phyloP scores from a whole-genome alignment of 2,888 invertebrate genomes.

The Drosophila infuscata region DNA sequence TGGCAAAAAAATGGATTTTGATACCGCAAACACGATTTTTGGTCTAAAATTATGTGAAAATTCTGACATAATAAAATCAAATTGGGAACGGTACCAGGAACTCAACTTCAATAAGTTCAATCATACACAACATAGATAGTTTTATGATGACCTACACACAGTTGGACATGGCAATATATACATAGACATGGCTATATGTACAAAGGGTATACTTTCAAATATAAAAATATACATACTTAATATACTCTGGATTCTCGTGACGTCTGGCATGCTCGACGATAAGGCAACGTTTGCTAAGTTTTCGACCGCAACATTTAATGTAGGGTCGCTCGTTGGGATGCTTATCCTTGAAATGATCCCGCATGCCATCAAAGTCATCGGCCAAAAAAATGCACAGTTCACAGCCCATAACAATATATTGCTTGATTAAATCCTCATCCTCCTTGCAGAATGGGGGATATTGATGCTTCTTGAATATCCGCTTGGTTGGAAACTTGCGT shows the following conservation, averaged over 20 bases:
- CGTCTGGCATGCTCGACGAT: constrained; percentile 84
- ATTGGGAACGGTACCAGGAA: no score
- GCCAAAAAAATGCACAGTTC: constrained; percentile 81
- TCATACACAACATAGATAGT: no score
- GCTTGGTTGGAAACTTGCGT: constrained; percentile 31
- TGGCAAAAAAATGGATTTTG: no score
- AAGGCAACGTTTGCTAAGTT: constrained; percentile 82
- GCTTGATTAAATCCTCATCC: constrained; percentile 81
- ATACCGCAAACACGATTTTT: no score
- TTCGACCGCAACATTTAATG: constrained; percentile 83
- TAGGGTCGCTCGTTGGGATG: constrained; percentile 79
- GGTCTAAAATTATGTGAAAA: no score
- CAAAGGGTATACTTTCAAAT: neutral
- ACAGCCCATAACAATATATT: constrained; percentile 83
- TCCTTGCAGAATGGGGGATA: constrained; percentile 71
- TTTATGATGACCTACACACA: no score
- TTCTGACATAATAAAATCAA: no score
- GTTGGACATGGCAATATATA: no score
- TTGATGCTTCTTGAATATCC: constrained; percentile 63
- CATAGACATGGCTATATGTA: neutral
- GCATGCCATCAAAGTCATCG: constrained; percentile 79
- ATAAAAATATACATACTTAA: constrained; percentile 71
- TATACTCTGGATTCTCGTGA: constrained; percentile 84
- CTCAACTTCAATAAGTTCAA: no score
- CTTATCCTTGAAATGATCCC: constrained; percentile 80